phyloP scores from a whole-genome alignment of 1,140 invertebrate species.

The Sweltsa coloradensis region DNA sequence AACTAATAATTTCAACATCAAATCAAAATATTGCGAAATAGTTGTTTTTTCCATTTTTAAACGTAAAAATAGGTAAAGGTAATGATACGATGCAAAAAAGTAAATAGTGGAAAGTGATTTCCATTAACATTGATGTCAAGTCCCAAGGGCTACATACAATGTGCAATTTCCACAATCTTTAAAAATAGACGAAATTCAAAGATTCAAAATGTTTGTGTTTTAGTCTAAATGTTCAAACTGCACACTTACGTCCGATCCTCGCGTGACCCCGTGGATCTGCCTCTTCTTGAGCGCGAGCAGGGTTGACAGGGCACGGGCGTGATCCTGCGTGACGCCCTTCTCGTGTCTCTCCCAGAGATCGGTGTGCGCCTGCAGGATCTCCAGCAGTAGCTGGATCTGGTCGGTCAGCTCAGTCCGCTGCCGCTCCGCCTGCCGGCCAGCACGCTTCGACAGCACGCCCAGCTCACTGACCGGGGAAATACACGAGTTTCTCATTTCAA shows the following conservation, averaged over 20 bases:
- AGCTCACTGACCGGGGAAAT: constrained; percentile 31
- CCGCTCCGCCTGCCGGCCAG: constrained; percentile 35
- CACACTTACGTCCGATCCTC: constrained; percentile 39
- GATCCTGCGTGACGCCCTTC: constrained; percentile 51
- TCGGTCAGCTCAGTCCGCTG: constrained; percentile 48
- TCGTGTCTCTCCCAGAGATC: constrained; percentile 59
- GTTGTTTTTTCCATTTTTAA: too few species aligned
- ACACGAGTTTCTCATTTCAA: constrained; percentile 1
- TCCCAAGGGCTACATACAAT: too few species aligned
- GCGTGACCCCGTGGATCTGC: constrained; percentile 54
- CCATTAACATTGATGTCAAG: background rate
- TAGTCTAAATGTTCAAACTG: too few species aligned
- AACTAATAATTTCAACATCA: too few species aligned
- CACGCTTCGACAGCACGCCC: constrained; percentile 30
- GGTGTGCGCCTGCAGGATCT: constrained; percentile 46
- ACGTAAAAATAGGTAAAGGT: too few species aligned
- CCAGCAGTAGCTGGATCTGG: constrained; percentile 44
- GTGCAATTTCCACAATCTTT: too few species aligned
- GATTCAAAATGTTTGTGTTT: constrained; percentile 3
- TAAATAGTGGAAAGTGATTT: constrained; percentile 3
- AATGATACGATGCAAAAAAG: too few species aligned
- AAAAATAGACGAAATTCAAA: background rate
- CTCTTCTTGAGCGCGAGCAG: constrained; percentile 57
- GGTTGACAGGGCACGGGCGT: constrained; percentile 52
- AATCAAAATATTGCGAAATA: too few species aligned